phyloP scores from a whole-genome alignment of 1,140 invertebrate genomes.

The Homalodisca vitripennis region DNA sequence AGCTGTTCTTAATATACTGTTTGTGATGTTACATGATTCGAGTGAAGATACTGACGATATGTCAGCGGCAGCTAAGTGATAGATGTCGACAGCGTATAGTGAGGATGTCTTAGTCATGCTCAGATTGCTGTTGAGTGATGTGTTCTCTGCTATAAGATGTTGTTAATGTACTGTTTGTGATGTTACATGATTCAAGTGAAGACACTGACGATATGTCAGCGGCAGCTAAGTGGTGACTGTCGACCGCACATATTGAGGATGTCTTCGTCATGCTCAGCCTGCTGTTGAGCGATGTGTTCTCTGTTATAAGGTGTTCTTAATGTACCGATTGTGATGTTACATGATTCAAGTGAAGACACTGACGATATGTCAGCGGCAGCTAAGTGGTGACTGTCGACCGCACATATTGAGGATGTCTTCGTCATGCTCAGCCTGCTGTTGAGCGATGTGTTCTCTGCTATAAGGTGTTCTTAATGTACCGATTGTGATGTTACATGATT shows the following conservation, averaged over 20 bases:
- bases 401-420: background rate
- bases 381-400: background rate
- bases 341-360: background rate
- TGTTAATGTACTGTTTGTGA: too few relatives aligned
- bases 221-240: background rate
- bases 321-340: background rate
- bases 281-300: background rate
- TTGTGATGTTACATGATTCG: too few relatives aligned
- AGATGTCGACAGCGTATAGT: too few relatives aligned
- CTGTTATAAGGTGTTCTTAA: background rate
- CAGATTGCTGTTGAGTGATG: too few relatives aligned
- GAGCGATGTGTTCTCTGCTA: background rate
- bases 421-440: background rate
- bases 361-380: background rate
- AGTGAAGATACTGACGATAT: too few relatives aligned
- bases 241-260: background rate
- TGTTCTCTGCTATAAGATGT: too few relatives aligned
- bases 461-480: background rate
- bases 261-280: background rate
- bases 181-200: too few relatives aligned
- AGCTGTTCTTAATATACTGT: too few relatives aligned
- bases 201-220: too few relatives aligned
- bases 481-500: background rate
- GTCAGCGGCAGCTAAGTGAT: too few relatives aligned
- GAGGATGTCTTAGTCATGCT: too few relatives aligned